Percentiles rank a stretch among this genome's conserved stretches.
Conservation (phyloP, 2,888 invertebrate species). For the Camponotus fellah region DNA sequence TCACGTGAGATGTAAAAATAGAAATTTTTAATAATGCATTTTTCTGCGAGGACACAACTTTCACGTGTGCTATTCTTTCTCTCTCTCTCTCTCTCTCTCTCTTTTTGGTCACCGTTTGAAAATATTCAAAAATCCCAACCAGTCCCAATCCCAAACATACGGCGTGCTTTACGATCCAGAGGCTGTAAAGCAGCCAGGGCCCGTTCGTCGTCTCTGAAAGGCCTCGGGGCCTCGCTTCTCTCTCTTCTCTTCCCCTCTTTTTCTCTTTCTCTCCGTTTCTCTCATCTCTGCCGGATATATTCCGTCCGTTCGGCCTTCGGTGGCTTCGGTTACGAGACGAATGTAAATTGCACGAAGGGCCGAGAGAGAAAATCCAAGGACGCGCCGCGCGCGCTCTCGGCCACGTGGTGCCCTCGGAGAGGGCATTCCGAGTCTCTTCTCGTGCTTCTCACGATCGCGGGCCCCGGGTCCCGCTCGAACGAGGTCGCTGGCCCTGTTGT, state of each 20-base stretch:
- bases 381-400: conserved; percentile 51
- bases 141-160: not conserved
- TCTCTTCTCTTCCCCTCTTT: not conserved
- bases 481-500: conserved; percentile 54
- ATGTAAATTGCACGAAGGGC: conserved; percentile 77
- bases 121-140: conserved; percentile 17
- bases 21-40: not conserved
- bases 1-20: not conserved
- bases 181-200: conserved; percentile 18
- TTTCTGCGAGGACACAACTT: conserved; percentile 6
- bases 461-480: conserved; percentile 29
- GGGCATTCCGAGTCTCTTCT: conserved; percentile 6
- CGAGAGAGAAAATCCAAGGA: conserved; percentile 67
- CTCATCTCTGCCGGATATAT: conserved; percentile 68
- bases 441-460: conserved; percentile 32
- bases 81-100: no score
- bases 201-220: conserved; percentile 14
- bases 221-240: not conserved
- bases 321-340: conserved; percentile 73
- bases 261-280: not conserved
- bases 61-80: not conserved
- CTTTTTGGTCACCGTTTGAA: not conserved
- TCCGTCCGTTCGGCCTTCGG: conserved; percentile 70
- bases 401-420: conserved; percentile 58
- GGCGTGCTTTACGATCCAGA: not conserved